Base-by-base conservation (phyloP, 1,140 invertebrate genomes). In the Heliconius nattereri region DNA sequence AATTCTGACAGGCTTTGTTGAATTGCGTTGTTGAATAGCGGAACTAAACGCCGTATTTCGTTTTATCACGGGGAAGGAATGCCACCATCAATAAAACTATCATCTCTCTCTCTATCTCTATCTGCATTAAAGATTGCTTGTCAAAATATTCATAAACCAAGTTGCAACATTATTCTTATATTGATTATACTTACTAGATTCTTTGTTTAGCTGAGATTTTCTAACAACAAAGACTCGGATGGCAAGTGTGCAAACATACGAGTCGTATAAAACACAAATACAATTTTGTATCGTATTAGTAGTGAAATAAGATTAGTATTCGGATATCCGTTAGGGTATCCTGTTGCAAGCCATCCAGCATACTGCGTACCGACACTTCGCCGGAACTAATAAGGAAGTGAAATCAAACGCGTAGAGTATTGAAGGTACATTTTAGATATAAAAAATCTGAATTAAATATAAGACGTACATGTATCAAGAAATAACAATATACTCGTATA, bases 311-410 rank as follows among this genome's bases (percentile, higher is more conserved):
- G 8, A 29, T 26, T 13, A 29, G 26, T 66, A 26, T 26, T 66
- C 60, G 26, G 3, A 29, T 26, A 66, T 16, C 26, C 26, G 0
- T 13, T 16, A 8, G 23, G 60, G 71, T 72, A 72, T 72, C 71
- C 71, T 72, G 71, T 72, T 72, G 20, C 35, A 40, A 11, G 7
- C 19, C 35, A n/a, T 37, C 20, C 29, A n/a, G 23, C 23, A 72
- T 72, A 9, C 6, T 52, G 29, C 35, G 77, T 73, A 78, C 77
- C 54, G 77, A 78, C 71, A 80, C 73, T 76, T 77, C 79, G 75
- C 75, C 79, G 79, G 79, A 80, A 80, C 75, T 80, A 80, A 80
- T 80, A 76, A 80, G 71, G 75, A 80, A 80, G 79, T 73, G 79
- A 80, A 80, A 80, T 72, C 72, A 29, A 73, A 73, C 11, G 40